Base-by-base conservation (phyloP, 2,888 invertebrate species). In the Nudaria mundana region DNA sequence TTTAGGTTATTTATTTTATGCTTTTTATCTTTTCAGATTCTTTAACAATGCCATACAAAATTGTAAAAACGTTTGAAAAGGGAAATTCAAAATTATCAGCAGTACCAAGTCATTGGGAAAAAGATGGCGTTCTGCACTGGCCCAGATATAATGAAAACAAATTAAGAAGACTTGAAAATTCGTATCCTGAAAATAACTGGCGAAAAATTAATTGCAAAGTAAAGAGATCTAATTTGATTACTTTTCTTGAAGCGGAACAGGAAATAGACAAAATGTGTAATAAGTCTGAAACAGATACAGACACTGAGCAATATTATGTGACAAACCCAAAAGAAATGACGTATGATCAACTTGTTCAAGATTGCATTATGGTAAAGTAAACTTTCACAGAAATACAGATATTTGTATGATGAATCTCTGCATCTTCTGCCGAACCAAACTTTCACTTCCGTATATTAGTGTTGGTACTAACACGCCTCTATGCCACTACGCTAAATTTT, bases 231-330 rank as follows among this genome's bases (percentile, higher is more conserved):
- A 33, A 43, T 43, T 43, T 43, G 7, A 11, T 16, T 12, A 44
- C 38, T 38, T 39, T 44, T 44, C 14, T 16, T 16, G 31, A 38
- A 44, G 43, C 43, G 11, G 43, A 39, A 12, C 14, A 44, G 35
- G 43, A 44, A 44, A 26, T 44, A 44, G 43, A 44, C 38, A 44
- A 39, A 36, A 44, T 39, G 43, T 44, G 35, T 38, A 35, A 44
- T 20, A 39, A 39, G 33, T 44, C 43, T 28, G 43, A 43, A 20
- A 42, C 42, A 5, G 37, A 42, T 18, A 43, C 34, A 28, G 33
- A 42, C 8, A 32, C 34, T 33, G 40, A 40, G 7, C 23, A 23
- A 23, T 23, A 23, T 23, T 18, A 18, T 18, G 18, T 18, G 18
- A 5, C 23, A 7, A 23, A 23, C 7, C 3, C 4, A 23, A 3